These are phyloP conservation scores for Channa maculata DNA, from an alignment of 2,113 vertebrate genomes.

Conservation along the genomic window DNA sequence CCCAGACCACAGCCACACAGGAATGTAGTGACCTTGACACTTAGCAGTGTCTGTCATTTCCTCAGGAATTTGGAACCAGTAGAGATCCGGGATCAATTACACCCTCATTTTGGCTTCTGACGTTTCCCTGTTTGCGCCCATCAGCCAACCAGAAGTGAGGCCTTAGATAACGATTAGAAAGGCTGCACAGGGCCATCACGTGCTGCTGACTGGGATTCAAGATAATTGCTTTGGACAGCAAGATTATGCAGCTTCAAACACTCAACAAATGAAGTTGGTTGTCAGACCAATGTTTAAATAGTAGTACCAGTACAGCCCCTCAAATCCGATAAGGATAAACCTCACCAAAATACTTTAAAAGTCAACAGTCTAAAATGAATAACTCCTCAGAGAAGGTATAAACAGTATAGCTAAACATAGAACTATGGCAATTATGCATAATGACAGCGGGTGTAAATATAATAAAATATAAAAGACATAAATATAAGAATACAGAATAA, in stretches of 20 bases:
- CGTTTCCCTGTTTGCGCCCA: constrained; percentile 3
- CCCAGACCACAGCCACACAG: constrained; percentile 16
- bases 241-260: background rate
- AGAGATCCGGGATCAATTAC: constrained; percentile 53
- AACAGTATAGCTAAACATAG: too few relatives aligned
- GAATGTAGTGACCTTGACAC: constrained; percentile 22
- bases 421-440: too few relatives aligned
- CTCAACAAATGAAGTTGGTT: background rate
- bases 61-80: constrained; percentile 52
- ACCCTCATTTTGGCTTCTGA: constrained; percentile 18
- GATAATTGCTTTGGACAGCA: constrained; percentile 22
- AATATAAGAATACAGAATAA: too few relatives aligned
- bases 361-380: too few relatives aligned
- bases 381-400: too few relatives aligned
- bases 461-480: too few relatives aligned
- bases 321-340: too few relatives aligned
- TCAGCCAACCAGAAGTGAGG: background rate
- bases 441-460: too few relatives aligned
- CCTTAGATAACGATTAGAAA: constrained; percentile 25
- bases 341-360: too few relatives aligned
- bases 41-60: constrained; percentile 40
- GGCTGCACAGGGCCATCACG: constrained; percentile 11
- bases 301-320: too few relatives aligned
- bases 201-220: constrained; percentile 12
- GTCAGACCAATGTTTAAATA: too few relatives aligned